These are phyloP conservation scores for Phocoena sinus DNA, from an alignment of 2,113 vertebrate genomes.

Conservation along the genomic window DNA sequence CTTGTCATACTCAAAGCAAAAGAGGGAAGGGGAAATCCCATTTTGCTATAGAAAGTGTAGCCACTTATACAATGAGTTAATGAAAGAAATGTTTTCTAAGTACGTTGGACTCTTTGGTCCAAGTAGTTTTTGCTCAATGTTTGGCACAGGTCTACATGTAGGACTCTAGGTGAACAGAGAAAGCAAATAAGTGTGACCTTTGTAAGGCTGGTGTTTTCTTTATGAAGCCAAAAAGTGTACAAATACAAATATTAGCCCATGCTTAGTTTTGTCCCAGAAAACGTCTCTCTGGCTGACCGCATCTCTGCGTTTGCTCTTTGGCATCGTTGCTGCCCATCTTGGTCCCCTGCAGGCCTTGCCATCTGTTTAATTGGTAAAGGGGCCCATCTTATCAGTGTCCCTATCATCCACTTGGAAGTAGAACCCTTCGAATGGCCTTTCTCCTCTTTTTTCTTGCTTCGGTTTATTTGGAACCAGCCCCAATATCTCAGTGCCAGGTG, in stretches of 20 bases:
- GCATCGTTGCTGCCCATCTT: background rate
- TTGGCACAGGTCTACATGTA: constrained; percentile 16
- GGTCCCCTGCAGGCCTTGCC: background rate
- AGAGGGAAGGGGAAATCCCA: background rate
- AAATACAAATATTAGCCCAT: constrained; percentile 50
- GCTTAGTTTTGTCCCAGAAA: constrained; percentile 39
- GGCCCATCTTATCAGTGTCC: background rate
- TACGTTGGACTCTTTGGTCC: background rate
- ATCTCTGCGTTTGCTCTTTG: background rate
- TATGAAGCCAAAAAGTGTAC: constrained; percentile 35
- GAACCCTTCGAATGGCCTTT: background rate
- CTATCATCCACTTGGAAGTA: background rate
- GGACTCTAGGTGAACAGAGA: background rate
- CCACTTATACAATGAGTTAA: background rate
- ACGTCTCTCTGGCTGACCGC: background rate
- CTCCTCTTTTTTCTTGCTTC: background rate
- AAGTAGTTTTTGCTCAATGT: constrained; percentile 13
- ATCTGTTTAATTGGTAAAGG: constrained; percentile 27
- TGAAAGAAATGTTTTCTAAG: constrained; percentile 6
- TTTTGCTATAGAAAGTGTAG: background rate
- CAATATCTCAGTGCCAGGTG: background rate
- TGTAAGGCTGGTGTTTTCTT: constrained; percentile 26
- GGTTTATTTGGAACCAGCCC: background rate
- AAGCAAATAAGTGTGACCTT: constrained; percentile 64
- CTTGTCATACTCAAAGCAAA: background rate